A percentile compares a stretch with the other conserved stretches of the same genome.
Evolutionary conservation across 1,140 invertebrate genomes (phyloP).

Genomic region (Nasonia vitripennis): DNA sequence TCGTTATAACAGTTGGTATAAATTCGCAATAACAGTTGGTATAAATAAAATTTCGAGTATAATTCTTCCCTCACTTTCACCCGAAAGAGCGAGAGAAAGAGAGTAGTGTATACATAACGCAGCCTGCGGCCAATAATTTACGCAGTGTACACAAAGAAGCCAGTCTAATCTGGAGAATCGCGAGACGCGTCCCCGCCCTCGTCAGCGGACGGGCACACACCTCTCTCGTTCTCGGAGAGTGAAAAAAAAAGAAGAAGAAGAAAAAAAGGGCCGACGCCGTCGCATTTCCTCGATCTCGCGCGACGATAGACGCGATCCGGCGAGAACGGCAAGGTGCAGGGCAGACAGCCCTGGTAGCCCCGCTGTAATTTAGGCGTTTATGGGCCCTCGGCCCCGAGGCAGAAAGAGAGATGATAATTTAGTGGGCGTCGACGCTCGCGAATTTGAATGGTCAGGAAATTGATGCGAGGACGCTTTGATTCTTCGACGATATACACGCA

Average conservation of each 20-base stretch:
- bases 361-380: constrained; percentile 71
- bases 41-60: neutral
- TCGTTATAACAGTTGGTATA: neutral
- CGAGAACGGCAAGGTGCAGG: constrained; percentile 36
- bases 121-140: neutral
- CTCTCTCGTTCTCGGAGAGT: neutral
- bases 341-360: constrained; percentile 60
- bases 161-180: constrained; percentile 2
- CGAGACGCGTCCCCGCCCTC: neutral
- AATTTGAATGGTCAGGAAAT: constrained; percentile 30
- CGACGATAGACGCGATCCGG: constrained; percentile 35
- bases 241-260: neutral
- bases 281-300: constrained; percentile 30
- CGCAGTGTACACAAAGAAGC: neutral
- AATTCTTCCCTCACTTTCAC: neutral
- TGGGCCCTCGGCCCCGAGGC: constrained; percentile 59
- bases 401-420: constrained; percentile 71
- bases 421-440: constrained; percentile 64
- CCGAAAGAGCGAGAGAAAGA: neutral
- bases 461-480: neutral
- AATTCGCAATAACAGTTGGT: neutral
- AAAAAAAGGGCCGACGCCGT: neutral
- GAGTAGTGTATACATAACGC: neutral
- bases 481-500: no score
- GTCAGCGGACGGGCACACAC: neutral